Conservation (phyloP, 2,888 invertebrate genomes). For the Petrolisthes manimaculis region DNA sequence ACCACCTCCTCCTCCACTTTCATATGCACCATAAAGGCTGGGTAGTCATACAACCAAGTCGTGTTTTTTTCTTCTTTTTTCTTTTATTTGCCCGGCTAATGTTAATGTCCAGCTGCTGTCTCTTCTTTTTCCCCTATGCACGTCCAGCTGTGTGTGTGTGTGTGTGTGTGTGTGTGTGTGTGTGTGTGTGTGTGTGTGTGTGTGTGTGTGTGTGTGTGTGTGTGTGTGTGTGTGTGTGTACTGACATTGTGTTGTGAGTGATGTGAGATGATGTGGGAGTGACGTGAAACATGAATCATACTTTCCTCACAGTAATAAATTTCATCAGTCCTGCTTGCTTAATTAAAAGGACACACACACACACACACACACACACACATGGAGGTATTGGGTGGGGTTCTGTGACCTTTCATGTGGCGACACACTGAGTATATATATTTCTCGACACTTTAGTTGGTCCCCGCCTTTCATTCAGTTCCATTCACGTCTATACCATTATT, state of each 20-base stretch:
- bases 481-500: no score
- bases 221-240: slow-evolving; percentile 17
- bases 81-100: no score
- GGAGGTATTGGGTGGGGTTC: no score
- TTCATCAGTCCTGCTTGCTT: not conserved
- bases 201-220: not conserved
- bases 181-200: not conserved
- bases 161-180: slow-evolving; percentile 18
- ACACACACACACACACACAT: slow-evolving; percentile 8
- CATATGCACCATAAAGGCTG: no score
- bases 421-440: no score
- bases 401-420: no score
- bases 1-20: no score
- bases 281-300: not conserved
- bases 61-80: no score
- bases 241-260: not conserved
- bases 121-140: slow-evolving; percentile 6
- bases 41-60: no score
- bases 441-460: no score
- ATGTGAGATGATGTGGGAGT: no score
- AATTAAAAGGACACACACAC: not conserved
- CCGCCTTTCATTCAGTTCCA: no score
- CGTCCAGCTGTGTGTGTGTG: not conserved
- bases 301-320: not conserved
- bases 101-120: not conserved